Evolutionary conservation across 2,113 vertebrate genomes (phyloP).

Genomic region (Dasypus novemcinctus): DNA sequence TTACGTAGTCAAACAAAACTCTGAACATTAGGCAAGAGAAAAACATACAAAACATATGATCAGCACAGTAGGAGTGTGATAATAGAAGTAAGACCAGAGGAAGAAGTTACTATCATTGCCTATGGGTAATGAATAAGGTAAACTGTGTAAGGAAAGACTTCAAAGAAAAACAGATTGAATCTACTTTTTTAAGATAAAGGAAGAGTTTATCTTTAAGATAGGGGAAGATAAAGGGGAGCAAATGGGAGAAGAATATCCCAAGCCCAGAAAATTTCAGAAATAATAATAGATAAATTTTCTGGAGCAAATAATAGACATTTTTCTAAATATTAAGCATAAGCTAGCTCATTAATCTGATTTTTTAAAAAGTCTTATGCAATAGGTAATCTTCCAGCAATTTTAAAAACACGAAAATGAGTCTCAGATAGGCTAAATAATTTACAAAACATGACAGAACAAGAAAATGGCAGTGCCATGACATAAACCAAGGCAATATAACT

Average conservation of each 20-base stretch:
- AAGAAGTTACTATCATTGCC: neutral
- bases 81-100: neutral
- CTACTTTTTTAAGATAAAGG: neutral
- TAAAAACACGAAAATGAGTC: neutral
- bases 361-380: neutral
- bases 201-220: neutral
- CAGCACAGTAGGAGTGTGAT: neutral
- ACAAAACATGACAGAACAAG: neutral
- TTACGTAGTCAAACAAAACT: neutral
- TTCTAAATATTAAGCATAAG: neutral
- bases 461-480: neutral
- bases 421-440: slow-evolving; percentile 2
- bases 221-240: too few species aligned
- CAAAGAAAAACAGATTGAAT: neutral
- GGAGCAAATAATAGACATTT: neutral
- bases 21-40: neutral
- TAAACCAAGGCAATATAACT: neutral
- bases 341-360: neutral
- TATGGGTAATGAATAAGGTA: neutral
- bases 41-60: neutral
- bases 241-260: neutral
- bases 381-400: neutral
- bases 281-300: neutral
- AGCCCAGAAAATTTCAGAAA: neutral
- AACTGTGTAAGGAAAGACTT: neutral